phyloP scores from a whole-genome alignment of 1,140 invertebrate genomes.

The Sycophila sp. region DNA sequence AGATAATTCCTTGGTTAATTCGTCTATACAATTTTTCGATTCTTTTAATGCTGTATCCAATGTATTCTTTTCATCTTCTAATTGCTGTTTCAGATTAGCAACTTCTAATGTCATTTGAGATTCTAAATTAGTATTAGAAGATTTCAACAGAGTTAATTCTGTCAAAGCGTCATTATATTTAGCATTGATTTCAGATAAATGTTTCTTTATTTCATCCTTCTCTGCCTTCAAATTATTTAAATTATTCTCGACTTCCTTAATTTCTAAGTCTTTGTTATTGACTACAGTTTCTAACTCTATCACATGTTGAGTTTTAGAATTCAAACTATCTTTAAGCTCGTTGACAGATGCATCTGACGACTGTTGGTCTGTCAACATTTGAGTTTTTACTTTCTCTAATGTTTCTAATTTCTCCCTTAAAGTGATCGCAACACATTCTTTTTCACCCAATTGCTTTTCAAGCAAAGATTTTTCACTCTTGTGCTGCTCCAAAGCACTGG shows the following conservation, averaged over 20 bases:
- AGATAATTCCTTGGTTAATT: conserved; percentile 46
- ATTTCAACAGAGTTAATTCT: conserved; percentile 38
- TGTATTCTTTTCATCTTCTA: conserved; percentile 34
- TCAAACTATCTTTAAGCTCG: conserved; percentile 46
- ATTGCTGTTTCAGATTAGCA: conserved; percentile 35
- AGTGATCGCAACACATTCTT: conserved; percentile 60
- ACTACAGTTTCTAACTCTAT: conserved; percentile 43
- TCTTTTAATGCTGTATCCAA: conserved; percentile 43
- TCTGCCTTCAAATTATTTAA: conserved; percentile 46
- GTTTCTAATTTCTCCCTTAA: conserved; percentile 62
- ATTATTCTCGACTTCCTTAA: conserved; percentile 44
- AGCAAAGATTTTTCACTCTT: conserved; percentile 63
- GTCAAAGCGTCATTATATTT: conserved; percentile 57
- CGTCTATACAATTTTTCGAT: conserved; percentile 39
- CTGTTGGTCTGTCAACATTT: conserved; percentile 60
- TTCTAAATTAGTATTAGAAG: conserved; percentile 30
- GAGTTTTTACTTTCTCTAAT: conserved; percentile 64
- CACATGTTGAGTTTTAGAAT: conserved; percentile 34
- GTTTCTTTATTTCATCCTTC: conserved; percentile 54
- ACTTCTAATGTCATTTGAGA: conserved; percentile 38
- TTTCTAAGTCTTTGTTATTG: conserved; percentile 41
- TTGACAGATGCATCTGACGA: conserved; percentile 44
- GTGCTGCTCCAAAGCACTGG: conserved; percentile 60
- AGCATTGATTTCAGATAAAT: conserved; percentile 55
- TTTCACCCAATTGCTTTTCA: conserved; percentile 60